Evolutionary conservation across 2,888 invertebrate genomes (phyloP).

Genomic region (Apotomis betuletana): DNA sequence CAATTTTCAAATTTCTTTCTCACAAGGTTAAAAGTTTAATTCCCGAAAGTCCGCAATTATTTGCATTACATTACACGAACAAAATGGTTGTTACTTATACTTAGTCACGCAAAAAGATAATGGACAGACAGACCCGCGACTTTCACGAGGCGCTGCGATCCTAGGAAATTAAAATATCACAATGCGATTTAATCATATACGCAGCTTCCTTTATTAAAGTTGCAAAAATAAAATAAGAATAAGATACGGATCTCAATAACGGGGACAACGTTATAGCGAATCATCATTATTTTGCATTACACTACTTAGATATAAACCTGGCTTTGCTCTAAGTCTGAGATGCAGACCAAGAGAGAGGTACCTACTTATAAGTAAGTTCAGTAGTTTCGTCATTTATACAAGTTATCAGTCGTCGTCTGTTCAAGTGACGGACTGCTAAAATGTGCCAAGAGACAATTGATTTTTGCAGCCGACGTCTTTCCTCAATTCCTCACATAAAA

Average conservation of each 20-base stretch:
- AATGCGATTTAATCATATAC: constrained; percentile 14
- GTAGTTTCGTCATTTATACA: no score
- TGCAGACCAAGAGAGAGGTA: no score
- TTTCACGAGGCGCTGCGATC: constrained; percentile 24
- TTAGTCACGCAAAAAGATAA: constrained; percentile 41
- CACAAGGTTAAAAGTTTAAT: constrained; percentile 38
- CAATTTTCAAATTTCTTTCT: constrained; percentile 35
- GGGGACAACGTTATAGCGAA: neutral
- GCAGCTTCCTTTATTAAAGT: constrained; percentile 11
- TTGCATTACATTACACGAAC: constrained; percentile 37
- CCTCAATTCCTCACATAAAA: no score
- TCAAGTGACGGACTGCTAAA: no score
- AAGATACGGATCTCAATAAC: neutral
- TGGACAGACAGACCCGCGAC: constrained; percentile 18
- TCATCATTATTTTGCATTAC: neutral
- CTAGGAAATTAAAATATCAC: constrained; percentile 24
- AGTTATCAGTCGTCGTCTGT: no score
- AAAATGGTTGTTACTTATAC: constrained; percentile 38
- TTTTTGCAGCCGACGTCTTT: no score
- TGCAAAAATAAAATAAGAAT: neutral
- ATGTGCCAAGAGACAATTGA: no score
- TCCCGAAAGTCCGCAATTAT: constrained; percentile 39
- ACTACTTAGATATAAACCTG: no score
- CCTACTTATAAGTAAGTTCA: no score
- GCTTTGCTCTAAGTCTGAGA: no score